Conservation (phyloP, 2,797 vertebrate genomes). For the Hyperoplus lanceolatus region DNA sequence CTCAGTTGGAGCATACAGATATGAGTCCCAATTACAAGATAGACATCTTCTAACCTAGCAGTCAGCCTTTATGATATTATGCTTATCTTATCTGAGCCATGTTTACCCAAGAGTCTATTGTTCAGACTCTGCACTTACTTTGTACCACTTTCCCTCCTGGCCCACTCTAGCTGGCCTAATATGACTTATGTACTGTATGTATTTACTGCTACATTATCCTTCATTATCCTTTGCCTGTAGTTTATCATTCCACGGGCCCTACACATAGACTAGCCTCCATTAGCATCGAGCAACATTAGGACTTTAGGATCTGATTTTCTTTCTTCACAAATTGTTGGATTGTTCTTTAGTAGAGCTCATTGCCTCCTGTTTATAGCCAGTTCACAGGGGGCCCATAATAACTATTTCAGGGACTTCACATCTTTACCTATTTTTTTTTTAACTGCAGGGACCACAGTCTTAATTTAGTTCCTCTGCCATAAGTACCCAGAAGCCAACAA, state of each 20-base stretch:
- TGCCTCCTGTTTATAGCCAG: not conserved
- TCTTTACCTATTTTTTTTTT: not conserved
- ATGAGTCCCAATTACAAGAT: constrained; percentile 63
- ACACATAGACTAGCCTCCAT: too few species aligned
- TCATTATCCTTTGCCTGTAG: not conserved
- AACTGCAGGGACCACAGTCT: too few species aligned
- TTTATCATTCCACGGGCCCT: not conserved
- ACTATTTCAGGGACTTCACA: not conserved
- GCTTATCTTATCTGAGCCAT: constrained; percentile 39
- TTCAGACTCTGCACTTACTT: constrained; percentile 34
- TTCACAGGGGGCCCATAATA: not conserved
- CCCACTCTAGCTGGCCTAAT: constrained; percentile 41
- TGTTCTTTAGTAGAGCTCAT: not conserved
- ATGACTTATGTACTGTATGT: not conserved
- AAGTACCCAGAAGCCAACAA: not conserved
- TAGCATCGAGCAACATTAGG: not conserved
- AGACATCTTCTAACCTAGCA: constrained; percentile 55
- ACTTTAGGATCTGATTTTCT: not conserved
- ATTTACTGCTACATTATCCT: not conserved
- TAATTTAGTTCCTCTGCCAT: not conserved
- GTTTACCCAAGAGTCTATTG: constrained; percentile 35
- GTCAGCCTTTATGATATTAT: constrained; percentile 35
- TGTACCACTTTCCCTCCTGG: constrained; percentile 44
- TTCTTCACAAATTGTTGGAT: not conserved
- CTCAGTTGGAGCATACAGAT: constrained; percentile 57